Percentiles rank a stretch among this genome's conserved stretches.
Evolutionary conservation across 2,888 invertebrate species (phyloP).

Genomic region (Tipula helvola): DNA sequence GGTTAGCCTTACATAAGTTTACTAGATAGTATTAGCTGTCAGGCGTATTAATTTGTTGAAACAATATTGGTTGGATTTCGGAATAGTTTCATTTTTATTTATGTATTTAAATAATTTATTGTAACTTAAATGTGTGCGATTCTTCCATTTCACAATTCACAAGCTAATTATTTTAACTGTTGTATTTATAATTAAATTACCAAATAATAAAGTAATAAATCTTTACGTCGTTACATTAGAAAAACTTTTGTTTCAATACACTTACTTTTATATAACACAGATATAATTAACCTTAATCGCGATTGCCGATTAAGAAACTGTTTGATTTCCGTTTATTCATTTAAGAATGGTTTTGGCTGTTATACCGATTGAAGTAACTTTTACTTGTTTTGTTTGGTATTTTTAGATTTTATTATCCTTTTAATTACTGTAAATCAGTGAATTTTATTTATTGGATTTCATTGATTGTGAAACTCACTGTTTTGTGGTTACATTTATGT

Average conservation of each 20-base stretch:
- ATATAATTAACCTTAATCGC: background rate
- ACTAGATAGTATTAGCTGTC: background rate
- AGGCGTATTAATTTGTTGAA: background rate
- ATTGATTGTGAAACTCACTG: background rate
- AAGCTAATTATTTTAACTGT: background rate
- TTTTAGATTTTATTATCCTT: background rate
- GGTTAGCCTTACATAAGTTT: background rate
- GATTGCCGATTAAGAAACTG: background rate
- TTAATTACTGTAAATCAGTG: background rate
- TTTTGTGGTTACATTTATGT: background rate
- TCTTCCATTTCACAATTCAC: background rate
- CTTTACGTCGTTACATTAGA: background rate
- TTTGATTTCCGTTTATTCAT: background rate
- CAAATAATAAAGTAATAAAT: background rate
- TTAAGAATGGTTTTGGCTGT: background rate
- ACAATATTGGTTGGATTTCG: background rate
- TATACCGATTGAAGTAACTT: background rate
- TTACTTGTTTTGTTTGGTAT: background rate
- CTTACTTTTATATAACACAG: background rate
- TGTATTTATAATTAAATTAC: background rate
- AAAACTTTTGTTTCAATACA: background rate
- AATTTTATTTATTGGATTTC: background rate
- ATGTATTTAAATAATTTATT: no score
- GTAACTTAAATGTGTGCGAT: background rate
- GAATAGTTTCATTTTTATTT: background rate